phyloP scores from a whole-genome alignment of 2,797 vertebrate genomes.

The Sandelia bainsii region DNA sequence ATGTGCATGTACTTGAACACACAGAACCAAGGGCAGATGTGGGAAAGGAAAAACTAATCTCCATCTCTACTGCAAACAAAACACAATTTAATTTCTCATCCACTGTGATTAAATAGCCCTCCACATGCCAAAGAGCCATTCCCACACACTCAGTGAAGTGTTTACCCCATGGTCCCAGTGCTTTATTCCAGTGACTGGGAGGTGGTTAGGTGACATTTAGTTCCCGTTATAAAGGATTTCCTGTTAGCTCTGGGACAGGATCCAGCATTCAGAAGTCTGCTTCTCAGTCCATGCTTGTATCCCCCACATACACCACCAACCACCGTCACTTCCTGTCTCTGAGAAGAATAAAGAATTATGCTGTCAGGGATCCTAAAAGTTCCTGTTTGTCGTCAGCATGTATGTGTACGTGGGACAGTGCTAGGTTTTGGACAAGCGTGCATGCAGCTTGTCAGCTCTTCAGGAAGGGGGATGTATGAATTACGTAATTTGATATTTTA shows the following conservation, averaged over 20 bases:
- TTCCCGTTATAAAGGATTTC: constrained; percentile 76
- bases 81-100: constrained; percentile 50
- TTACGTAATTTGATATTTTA: constrained; percentile 28
- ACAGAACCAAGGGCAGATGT: background rate
- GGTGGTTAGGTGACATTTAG: constrained; percentile 67
- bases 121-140: constrained; percentile 30
- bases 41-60: constrained; percentile 42
- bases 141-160: constrained; percentile 42
- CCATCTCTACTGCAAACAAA: constrained; percentile 40
- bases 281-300: constrained; percentile 26
- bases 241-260: constrained; percentile 68
- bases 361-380: constrained; percentile 39
- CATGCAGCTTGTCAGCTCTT: constrained; percentile 41
- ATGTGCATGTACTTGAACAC: background rate
- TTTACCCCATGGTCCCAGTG: constrained; percentile 47
- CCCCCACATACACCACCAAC: constrained; percentile 24
- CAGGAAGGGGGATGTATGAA: constrained; percentile 13
- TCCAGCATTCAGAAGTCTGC: constrained; percentile 61
- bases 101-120: constrained; percentile 48
- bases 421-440: constrained; percentile 2
- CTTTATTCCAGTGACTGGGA: constrained; percentile 64
- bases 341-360: constrained; percentile 42
- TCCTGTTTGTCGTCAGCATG: constrained; percentile 33
- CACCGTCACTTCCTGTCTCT: constrained; percentile 48
- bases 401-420: background rate